Evolutionary conservation across 2,113 vertebrate species (phyloP), one percentile per base, ranked within the genome.

Genomic region (Etheostoma cragini): DNA sequence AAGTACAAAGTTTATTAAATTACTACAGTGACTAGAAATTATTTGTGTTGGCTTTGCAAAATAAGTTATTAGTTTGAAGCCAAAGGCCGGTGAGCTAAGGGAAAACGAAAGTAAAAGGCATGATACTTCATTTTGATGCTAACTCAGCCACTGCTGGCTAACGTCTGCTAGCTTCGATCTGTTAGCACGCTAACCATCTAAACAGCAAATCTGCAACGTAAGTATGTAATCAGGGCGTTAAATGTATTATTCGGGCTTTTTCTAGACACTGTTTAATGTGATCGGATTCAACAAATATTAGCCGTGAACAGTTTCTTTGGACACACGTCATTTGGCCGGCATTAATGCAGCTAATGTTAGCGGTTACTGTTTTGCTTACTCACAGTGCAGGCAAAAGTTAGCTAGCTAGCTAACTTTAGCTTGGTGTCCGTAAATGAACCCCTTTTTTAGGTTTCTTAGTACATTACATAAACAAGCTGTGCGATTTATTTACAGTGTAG

Each of bases 321-420:
- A 1, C 7, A 5, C 1, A 21, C 7, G 0, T 24, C 1, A 14
- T 35, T 70, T 21, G 73, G 22, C 46, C 52, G 46, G 26, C 16
- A 61, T 52, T 24, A 24, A 1, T 0, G 24, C 16, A 2, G 81
- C 84, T 77, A 83, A 69, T 45, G 15, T 56, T 85, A 89, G 85
- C 86, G 30, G 8, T 6, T 26, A 21, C 26, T 24, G 90, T 93
- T 94, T 88, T 94, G 94, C 94, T 94, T 94, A 94, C 94, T 94
- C 93, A 94, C 92, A 92, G 82, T 72, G 72, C 57, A 76, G 47
- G 50, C 42, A 49, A 6, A 72, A 70, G 62, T 66, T 89, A 88
- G 88, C 91, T 78, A 53, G 68, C 74, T 77, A 53, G 69, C 74
- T 77, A 81, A 52, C 24, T n/a, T 53, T 84, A 87, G 67, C 78